Percentiles rank a stretch among this genome's conserved stretches.
phyloP scores from a whole-genome alignment of 2,113 vertebrate species.

The Emydura subglobosa region DNA sequence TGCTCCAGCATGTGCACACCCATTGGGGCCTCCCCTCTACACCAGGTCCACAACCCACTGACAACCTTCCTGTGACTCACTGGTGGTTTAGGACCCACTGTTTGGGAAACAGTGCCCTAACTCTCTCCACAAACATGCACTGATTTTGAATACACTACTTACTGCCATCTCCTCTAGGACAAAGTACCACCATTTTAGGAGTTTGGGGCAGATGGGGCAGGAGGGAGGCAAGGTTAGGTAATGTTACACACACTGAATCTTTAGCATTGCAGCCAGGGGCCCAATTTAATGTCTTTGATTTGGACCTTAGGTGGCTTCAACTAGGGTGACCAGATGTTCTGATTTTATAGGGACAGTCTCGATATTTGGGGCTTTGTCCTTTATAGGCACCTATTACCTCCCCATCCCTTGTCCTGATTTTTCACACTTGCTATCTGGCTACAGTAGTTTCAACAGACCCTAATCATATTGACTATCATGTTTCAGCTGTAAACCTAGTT shows the following conservation, averaged over 20 bases:
- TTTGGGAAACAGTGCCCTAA: neutral
- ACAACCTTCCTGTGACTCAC: neutral
- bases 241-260: neutral
- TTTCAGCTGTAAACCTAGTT: neutral
- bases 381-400: too few species aligned
- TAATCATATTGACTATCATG: neutral
- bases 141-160: neutral
- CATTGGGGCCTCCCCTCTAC: neutral
- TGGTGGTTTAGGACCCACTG: neutral
- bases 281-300: neutral
- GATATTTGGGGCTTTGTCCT: too few species aligned
- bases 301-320: neutral
- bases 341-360: too few species aligned
- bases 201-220: neutral
- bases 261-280: neutral
- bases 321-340: too few species aligned
- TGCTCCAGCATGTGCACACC: neutral
- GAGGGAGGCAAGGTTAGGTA: neutral
- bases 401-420: too few species aligned
- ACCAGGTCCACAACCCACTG: neutral
- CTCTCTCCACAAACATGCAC: neutral
- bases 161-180: neutral
- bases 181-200: neutral
- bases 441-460: neutral
- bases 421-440: too few species aligned